These are phyloP conservation scores for Trichonephila clavata DNA, from an alignment of 1,140 invertebrate genomes.

Conservation along the genomic window DNA sequence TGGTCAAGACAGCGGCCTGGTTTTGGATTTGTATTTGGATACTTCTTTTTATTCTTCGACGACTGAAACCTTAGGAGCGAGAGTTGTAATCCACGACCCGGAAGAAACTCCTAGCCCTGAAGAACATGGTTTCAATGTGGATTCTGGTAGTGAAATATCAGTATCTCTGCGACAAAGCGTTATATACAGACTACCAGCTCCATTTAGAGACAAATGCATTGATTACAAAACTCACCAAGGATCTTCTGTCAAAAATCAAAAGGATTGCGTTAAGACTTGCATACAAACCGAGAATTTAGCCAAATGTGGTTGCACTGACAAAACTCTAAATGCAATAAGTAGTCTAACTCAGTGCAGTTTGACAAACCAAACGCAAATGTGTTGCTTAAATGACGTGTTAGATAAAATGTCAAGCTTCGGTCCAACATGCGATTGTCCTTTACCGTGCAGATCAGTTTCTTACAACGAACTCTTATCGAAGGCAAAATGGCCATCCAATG, in stretches of 20 bases:
- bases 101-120: slow-evolving; percentile 80
- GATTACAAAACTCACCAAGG: not conserved
- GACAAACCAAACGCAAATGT: not conserved
- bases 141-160: slow-evolving; percentile 80
- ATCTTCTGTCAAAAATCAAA: not conserved
- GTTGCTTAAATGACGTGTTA: not conserved
- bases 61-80: slow-evolving; percentile 79
- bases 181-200: slow-evolving; percentile 15
- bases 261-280: slow-evolving; percentile 1
- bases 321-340: not conserved
- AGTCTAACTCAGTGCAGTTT: not conserved
- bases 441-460: not conserved
- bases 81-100: slow-evolving; percentile 80
- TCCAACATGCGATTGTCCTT: not conserved
- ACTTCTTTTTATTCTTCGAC: slow-evolving; percentile 79
- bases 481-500: not conserved
- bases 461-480: not conserved
- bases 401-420: not conserved
- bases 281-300: not conserved
- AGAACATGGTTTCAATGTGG: slow-evolving; percentile 80
- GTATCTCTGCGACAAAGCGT: slow-evolving; percentile 78
- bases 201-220: slow-evolving; percentile 41
- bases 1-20: not conserved
- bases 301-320: slow-evolving; percentile 13
- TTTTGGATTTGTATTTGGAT: slow-evolving; percentile 78